Base-by-base conservation (phyloP, 35 echinoderm and acorn worm genomes). In the Eucidaris tribuloides region DNA sequence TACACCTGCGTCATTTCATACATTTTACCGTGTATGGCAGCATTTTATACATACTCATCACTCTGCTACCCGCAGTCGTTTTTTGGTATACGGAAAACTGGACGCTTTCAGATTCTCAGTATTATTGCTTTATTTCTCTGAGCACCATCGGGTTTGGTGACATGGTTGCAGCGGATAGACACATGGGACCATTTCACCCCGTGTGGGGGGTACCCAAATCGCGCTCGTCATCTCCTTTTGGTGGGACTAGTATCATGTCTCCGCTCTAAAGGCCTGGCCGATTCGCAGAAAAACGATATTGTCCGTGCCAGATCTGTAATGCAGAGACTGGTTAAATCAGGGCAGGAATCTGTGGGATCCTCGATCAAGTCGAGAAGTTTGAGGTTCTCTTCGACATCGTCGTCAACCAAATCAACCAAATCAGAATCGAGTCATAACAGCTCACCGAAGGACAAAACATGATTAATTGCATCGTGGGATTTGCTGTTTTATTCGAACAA, bases 61-160 rank as follows among this genome's bases (percentile, higher is more conserved):
- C 85, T 17, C 63, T 81, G 14, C 27, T 92, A 45, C 90, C 90
- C 9, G 45, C 76, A n/a, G 17, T 81, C 13, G 45, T 87, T 33
- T 92, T 87, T 58, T 7, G 20, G 14, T 77, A 31, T 33, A 80
- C 78, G 7, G 83, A 92, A 46, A 40, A 82, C 38, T 92, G 90
- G 90, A 39, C 19, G 9, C 81, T 79, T 18, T 76, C 57, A 6
- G 59, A 87, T 34, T 46, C 76, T 45, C 90, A 92, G 14, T 92
- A 92, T 61, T 92, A 71, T 28, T 81, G 76, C 7, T 86, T 92
- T 41, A 81, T 63, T 3, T 81, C 90, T 0, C 78, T 92, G 3
- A 92, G 83, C 46, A 92, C 90, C 6, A 76, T 92, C 17, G 90
- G 90, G 3, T 87, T 92, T 66, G 90, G 90, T 0, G 90, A 92